Percentiles rank a stretch among this genome's conserved stretches.
These are phyloP conservation scores for Heliothis subflexa DNA, from an alignment of 1,140 invertebrate species.

Conservation along the genomic window DNA sequence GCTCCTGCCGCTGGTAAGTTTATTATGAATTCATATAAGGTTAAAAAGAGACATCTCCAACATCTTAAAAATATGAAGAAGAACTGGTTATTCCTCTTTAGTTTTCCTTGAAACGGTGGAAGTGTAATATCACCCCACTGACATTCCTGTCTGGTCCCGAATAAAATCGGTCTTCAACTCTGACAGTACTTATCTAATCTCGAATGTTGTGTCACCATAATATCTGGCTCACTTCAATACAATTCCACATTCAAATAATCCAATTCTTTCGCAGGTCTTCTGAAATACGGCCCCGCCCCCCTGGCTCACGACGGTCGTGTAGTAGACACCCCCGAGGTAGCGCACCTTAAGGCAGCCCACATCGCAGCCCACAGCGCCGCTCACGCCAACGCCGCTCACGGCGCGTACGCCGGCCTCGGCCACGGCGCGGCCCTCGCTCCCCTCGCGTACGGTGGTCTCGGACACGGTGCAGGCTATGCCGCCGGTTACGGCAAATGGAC, in stretches of 20 bases:
- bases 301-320: slow-evolving; percentile 86
- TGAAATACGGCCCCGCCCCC: slow-evolving; percentile 86
- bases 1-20: slow-evolving; percentile 78
- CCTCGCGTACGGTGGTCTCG: slow-evolving; percentile 58
- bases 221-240: not conserved
- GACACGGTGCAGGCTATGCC: slow-evolving; percentile 69
- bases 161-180: too few relatives aligned
- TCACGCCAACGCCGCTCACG: slow-evolving; percentile 85
- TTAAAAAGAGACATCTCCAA: not conserved
- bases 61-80: not conserved
- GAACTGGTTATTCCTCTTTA: not conserved
- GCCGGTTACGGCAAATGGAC: slow-evolving; percentile 80
- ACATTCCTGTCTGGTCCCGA: too few relatives aligned
- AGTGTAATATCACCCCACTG: too few relatives aligned
- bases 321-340: slow-evolving; percentile 88
- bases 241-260: not conserved
- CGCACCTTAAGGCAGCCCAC: slow-evolving; percentile 85
- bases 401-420: slow-evolving; percentile 63
- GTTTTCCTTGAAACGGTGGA: not conserved
- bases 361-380: slow-evolving; percentile 84
- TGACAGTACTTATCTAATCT: too few relatives aligned
- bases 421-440: slow-evolving; percentile 53
- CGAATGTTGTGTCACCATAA: too few relatives aligned
- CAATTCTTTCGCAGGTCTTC: slow-evolving; percentile 64
- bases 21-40: not conserved